Evolutionary conservation across 2,113 vertebrate species (phyloP), one percentile per base, ranked within the genome.

Genomic region (Thymallus thymallus): DNA sequence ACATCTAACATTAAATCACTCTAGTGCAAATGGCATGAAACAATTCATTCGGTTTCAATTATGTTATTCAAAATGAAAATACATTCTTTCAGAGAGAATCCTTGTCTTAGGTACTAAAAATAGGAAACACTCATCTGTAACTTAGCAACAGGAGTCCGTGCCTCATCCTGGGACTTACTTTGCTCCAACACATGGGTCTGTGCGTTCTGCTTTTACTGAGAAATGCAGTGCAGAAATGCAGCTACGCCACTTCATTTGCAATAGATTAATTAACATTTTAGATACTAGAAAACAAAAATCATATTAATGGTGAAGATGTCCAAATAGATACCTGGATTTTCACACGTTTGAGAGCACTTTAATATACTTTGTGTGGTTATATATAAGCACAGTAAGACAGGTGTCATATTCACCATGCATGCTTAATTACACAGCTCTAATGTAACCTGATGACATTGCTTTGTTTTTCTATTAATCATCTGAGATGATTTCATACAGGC

Each of bases 81-180:
- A 86, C 89, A 90, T 88, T 90, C 89, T 91, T 91, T 85, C 88
- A 83, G 82, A 46, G 81, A 83, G 84, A 89, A 87, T 88, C 85
- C 86, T 87, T 67, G 87, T 87, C 86, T 90, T 86, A 69, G 45
- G 82, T 84, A 83, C 91, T 91, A 92, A 93, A 92, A 93, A 93
- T 92, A 91, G 90, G 84, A 88, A 91, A 91, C 83, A 85, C 85
- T 41, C 51, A 84, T 88, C 92, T 92, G 92, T 93, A 93, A 91
- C 92, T 93, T 93, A 93, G 92, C 92, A 93, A 93, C 91, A 91
- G 88, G 91, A 91, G 85, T 88, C 82, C 77, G 82, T 83, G 88
- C 83, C 92, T 88, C 86, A 90, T 92, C 87, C 87, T 89, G 91
- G 91, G 92, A 92, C 92, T 91, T 75, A 69, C 66, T 82, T 18